Base-by-base conservation (phyloP, 2,113 vertebrate species). In the Psittacus erithacus region DNA sequence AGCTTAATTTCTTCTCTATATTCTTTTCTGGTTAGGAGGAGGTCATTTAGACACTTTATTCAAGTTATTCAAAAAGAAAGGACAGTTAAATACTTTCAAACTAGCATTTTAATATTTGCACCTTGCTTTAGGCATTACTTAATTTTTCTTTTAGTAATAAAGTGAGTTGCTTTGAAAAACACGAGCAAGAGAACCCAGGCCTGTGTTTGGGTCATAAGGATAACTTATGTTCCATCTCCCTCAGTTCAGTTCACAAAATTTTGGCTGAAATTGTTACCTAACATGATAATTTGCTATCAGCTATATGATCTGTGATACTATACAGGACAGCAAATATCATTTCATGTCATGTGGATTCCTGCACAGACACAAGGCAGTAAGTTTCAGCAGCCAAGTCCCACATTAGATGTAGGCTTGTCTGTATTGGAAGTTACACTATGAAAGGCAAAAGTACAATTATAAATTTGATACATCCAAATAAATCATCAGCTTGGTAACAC, bases 1-100 rank as follows among this genome's bases (percentile, higher is more conserved):
- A 95, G 96, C 97, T 98, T 98, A 98, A 98, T 98, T 98, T 97
- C 95, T 97, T 92, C 93, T 96, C 92, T 93, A 62, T 96, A 90
- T 65, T 97, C 86, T 97, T 95, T 96, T 97, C 96, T 95, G 91
- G 94, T 88, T 97, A 96, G 86, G 96, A 88, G 91, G 95, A 96
- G 98, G 94, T 97, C 95, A 87, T 96, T 97, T 93, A 96, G 95
- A 96, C 95, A 97, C 95, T 97, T 96, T 94, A 88, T 96, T 98
- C 93, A 97, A 96, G 91, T 97, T 97, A 97, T 94, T 96, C 65
- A 95, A 94, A 98, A 82, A 38, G 92, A 97, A 98, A 97, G 87
- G 94, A 73, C 93, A 97, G 84, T 89, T 90, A 89, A 92, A 77
- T 57, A 94, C 70, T 95, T 96, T 85, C 50, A 71, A 74, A 82